phyloP scores from a whole-genome alignment of 2,113 vertebrate species.

The Gulo gulo region DNA sequence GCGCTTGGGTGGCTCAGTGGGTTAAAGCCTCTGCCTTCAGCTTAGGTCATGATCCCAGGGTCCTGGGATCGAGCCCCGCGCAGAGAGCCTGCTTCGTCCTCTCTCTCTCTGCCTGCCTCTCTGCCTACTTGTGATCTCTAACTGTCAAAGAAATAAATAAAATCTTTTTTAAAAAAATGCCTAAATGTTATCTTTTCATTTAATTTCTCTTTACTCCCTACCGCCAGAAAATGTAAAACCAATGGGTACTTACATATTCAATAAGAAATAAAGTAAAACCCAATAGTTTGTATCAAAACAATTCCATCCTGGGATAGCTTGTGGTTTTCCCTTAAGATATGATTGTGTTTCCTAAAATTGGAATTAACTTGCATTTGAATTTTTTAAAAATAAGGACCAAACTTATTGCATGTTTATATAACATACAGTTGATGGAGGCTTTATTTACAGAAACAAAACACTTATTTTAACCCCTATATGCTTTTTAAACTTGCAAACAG shows the following conservation, averaged over 20 bases:
- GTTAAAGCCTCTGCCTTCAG: too few species aligned
- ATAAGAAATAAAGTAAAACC: slow-evolving; percentile 62
- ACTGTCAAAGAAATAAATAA: too few species aligned
- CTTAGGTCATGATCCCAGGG: too few species aligned
- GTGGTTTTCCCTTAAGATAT: slow-evolving; percentile 43
- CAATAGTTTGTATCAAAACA: slow-evolving; percentile 44
- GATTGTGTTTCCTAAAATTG: slow-evolving; percentile 58
- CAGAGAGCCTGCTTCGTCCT: too few species aligned
- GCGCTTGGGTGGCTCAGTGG: too few species aligned
- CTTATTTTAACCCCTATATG: not conserved
- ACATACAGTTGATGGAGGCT: not conserved
- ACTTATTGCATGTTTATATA: slow-evolving; percentile 34
- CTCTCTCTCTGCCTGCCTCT: too few species aligned
- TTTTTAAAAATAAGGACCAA: slow-evolving; percentile 43
- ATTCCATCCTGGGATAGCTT: slow-evolving; percentile 27
- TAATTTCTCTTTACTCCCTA: not conserved
- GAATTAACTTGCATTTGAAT: slow-evolving; percentile 50
- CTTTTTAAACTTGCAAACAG: not conserved
- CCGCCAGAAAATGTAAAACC: slow-evolving; percentile 31
- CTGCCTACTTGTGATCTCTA: too few species aligned
- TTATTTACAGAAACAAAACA: not conserved
- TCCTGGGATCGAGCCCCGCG: too few species aligned
- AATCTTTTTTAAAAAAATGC: too few species aligned
- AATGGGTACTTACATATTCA: slow-evolving; percentile 8
- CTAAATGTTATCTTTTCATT: not conserved